Conservation (phyloP, 1,140 invertebrate species). For the Drosophila paulistorum region DNA sequence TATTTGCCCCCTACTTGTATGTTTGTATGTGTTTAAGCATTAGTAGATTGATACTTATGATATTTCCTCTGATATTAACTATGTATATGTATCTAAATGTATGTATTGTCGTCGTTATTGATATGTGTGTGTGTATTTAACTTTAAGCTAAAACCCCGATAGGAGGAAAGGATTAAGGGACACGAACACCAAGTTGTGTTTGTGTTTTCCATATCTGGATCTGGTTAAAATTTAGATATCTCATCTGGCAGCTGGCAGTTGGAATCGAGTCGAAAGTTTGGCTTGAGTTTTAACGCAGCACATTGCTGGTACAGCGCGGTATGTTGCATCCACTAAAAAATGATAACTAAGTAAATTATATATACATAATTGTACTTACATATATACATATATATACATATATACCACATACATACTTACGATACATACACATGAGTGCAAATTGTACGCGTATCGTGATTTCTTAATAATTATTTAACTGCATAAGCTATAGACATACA, state of each 20-base stretch:
- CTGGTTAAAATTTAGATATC: conserved; percentile 55
- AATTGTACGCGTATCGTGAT: conserved; percentile 24
- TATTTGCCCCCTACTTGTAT: conserved; percentile 31
- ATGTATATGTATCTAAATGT: conserved; percentile 6
- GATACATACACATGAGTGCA: conserved; percentile 35
- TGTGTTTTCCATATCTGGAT: conserved; percentile 25
- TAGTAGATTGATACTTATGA: conserved; percentile 63
- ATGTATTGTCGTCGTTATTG: conserved; percentile 63
- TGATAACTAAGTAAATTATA: conserved; percentile 64
- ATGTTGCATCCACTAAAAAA: conserved; percentile 80
- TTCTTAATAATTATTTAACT: conserved; percentile 8
- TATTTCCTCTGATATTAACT: conserved; percentile 68
- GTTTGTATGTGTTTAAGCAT: conserved; percentile 47
- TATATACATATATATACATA: conserved; percentile 29
- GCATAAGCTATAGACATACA: conserved; percentile 24
- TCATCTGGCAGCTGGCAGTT: conserved; percentile 59
- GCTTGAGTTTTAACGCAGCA: conserved; percentile 19
- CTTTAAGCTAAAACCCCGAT: conserved; percentile 25
- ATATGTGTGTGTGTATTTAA: conserved; percentile 57
- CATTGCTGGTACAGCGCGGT: conserved; percentile 69
- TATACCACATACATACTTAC: conserved; percentile 44
- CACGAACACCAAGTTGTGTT: neutral
- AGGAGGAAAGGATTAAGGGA: too few species aligned
- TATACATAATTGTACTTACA: conserved; percentile 37
- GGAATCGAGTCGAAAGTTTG: conserved; percentile 14